Evolutionary conservation across 2,888 invertebrate genomes (phyloP).

Genomic region (Trypoxylon attenuatum): DNA sequence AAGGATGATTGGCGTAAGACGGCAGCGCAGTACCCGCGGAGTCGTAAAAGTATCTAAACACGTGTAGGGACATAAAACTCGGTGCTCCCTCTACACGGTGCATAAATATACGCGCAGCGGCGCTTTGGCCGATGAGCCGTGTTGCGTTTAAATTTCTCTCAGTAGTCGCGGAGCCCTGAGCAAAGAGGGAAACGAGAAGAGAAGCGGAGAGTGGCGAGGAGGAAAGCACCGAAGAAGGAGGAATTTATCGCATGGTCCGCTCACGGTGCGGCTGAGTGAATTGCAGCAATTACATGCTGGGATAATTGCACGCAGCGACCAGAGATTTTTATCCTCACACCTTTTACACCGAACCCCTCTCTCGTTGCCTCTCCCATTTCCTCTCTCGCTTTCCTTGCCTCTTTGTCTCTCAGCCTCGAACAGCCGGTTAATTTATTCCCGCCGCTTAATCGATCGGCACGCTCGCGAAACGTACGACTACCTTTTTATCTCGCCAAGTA

Average conservation of each 20-base stretch:
- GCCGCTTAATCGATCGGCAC: conserved; percentile 8
- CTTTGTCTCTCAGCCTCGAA: conserved; percentile 1
- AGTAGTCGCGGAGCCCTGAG: conserved; percentile 25
- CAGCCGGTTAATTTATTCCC: not conserved
- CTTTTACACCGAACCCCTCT: conserved; percentile 36
- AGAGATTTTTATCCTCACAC: conserved; percentile 46
- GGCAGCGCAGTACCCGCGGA: conserved; percentile 38
- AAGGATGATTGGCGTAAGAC: conserved; percentile 14
- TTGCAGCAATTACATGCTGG: conserved; percentile 49
- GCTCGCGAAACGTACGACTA: not conserved
- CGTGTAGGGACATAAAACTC: conserved; percentile 46
- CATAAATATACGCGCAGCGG: conserved; percentile 40
- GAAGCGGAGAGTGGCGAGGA: conserved; percentile 5
- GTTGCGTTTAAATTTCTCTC: conserved; percentile 50
- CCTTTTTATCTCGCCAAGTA: too few species aligned
- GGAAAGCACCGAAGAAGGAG: conserved; percentile 32
- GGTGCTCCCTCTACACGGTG: conserved; percentile 18
- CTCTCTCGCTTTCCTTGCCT: conserved; percentile 20
- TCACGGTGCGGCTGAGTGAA: conserved; percentile 43
- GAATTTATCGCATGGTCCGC: conserved; percentile 48
- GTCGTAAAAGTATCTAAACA: conserved; percentile 48
- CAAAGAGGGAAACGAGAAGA: not conserved
- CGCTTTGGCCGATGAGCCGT: conserved; percentile 46
- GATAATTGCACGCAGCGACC: conserved; percentile 45
- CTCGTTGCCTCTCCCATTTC: conserved; percentile 34